These are phyloP conservation scores for Diaperis boleti DNA, from an alignment of 2,888 invertebrate genomes.

Conservation along the genomic window DNA sequence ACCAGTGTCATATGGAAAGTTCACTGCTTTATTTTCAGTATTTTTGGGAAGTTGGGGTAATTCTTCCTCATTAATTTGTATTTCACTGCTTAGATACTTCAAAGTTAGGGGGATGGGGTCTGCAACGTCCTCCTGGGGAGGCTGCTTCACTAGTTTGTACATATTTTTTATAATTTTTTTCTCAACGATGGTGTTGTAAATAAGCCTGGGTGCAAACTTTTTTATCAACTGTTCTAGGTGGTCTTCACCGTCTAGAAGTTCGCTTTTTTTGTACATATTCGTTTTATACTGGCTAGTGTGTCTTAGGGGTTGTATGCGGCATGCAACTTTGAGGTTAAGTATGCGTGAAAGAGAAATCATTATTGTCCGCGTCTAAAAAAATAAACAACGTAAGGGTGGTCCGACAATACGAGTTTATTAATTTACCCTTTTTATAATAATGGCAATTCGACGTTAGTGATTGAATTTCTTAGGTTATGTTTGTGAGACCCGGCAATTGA, in stretches of 20 bases:
- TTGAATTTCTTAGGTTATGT: too few relatives aligned
- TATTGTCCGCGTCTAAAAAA: background rate
- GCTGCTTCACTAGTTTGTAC: slow-evolving; percentile 41
- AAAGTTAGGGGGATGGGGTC: slow-evolving; percentile 70
- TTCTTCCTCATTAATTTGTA: slow-evolving; percentile 35
- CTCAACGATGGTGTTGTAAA: slow-evolving; percentile 65
- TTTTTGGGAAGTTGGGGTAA: slow-evolving; percentile 2
- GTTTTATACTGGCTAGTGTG: slow-evolving; percentile 27
- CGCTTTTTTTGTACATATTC: slow-evolving; percentile 15
- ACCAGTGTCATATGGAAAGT: slow-evolving; percentile 15
- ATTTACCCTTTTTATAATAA: too few relatives aligned
- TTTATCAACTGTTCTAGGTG: slow-evolving; percentile 47
- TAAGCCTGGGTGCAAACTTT: slow-evolving; percentile 58
- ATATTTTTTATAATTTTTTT: background rate
- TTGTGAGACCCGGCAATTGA: too few relatives aligned
- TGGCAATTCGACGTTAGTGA: too few relatives aligned
- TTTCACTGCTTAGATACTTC: slow-evolving; percentile 67
- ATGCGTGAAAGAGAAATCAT: background rate
- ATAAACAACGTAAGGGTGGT: too few relatives aligned
- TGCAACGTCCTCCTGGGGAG: slow-evolving; percentile 55
- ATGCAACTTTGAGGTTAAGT: slow-evolving; percentile 6
- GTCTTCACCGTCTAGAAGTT: background rate
- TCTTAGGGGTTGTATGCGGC: slow-evolving; percentile 1
- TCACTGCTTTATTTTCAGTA: slow-evolving; percentile 1
- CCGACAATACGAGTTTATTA: too few relatives aligned